Evolutionary conservation across 2,797 vertebrate species (phyloP).

Genomic region (Picus viridis): DNA sequence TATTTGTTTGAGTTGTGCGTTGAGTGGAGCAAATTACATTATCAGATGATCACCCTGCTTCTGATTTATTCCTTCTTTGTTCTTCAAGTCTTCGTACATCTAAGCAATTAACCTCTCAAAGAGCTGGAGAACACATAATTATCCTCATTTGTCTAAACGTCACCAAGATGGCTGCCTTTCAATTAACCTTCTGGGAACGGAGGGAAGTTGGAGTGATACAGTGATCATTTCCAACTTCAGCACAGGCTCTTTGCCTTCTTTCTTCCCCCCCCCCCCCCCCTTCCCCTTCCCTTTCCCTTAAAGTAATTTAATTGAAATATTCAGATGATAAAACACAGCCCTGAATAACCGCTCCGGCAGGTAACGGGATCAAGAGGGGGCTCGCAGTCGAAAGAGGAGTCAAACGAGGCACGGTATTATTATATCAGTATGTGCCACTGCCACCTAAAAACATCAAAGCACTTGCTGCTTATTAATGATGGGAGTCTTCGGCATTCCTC

Average conservation of each 20-base stretch:
- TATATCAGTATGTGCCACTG: conserved; percentile 58
- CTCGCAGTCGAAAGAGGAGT: conserved; percentile 58
- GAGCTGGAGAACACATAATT: conserved; percentile 85
- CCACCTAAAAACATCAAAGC: conserved; percentile 47
- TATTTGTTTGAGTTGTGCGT: conserved; percentile 80
- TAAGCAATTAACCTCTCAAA: conserved; percentile 87
- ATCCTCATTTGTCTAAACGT: conserved; percentile 85
- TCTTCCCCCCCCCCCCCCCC: not conserved
- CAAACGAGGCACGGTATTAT: conserved; percentile 69
- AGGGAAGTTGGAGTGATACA: conserved; percentile 82
- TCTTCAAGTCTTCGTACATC: conserved; percentile 83
- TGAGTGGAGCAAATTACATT: conserved; percentile 80
- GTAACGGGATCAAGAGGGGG: conserved; percentile 75
- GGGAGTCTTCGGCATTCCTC: not conserved
- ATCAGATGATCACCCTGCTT: conserved; percentile 78
- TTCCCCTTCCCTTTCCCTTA: not conserved
- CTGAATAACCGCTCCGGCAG: conserved; percentile 73
- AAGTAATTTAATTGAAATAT: conserved; percentile 83
- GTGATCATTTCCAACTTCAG: conserved; percentile 82
- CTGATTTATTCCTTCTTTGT: conserved; percentile 86
- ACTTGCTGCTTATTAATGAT: conserved; percentile 37
- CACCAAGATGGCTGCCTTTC: conserved; percentile 84
- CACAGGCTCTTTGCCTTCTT: conserved; percentile 51
- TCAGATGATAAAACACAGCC: conserved; percentile 77
- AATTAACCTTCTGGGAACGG: conserved; percentile 84